Percentiles rank a stretch among this genome's conserved stretches.
These are phyloP conservation scores for Oreonectes daqikongensis DNA, from an alignment of 2,797 vertebrate species.

Conservation along the genomic window DNA sequence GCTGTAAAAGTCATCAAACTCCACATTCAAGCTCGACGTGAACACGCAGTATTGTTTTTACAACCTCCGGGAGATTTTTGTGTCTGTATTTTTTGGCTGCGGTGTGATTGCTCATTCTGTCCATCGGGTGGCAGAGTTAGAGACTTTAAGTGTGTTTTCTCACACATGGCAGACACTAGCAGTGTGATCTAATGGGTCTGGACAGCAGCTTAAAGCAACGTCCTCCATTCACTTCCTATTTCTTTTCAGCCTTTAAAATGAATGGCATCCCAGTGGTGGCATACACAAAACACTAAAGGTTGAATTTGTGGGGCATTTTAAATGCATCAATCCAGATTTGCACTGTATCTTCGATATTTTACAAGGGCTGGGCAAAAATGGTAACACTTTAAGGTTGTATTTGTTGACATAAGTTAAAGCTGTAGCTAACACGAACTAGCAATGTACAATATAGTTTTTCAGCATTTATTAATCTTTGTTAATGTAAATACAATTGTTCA, in stretches of 20 bases:
- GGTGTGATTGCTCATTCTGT: slow-evolving; percentile 62
- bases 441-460: no score
- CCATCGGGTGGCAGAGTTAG: slow-evolving; percentile 77
- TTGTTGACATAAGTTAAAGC: no score
- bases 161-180: slow-evolving; percentile 40
- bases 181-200: slow-evolving; percentile 51
- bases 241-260: slow-evolving; percentile 29
- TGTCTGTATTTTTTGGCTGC: neutral
- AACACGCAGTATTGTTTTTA: slow-evolving; percentile 15
- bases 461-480: no score
- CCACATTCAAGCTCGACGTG: slow-evolving; percentile 12
- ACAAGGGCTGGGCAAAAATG: neutral
- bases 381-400: no score
- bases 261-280: neutral
- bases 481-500: no score
- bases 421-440: no score
- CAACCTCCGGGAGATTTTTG: neutral
- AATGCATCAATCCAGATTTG: neutral
- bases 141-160: slow-evolving; percentile 63
- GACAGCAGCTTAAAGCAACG: slow-evolving; percentile 50
- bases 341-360: neutral
- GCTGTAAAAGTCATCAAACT: slow-evolving; percentile 40
- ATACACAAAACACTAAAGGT: slow-evolving; percentile 8
- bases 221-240: slow-evolving; percentile 40
- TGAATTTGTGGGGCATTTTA: neutral